Evolutionary conservation across 2,113 vertebrate species (phyloP), one percentile per base, ranked within the genome.

Genomic region (Alouatta palliata): DNA sequence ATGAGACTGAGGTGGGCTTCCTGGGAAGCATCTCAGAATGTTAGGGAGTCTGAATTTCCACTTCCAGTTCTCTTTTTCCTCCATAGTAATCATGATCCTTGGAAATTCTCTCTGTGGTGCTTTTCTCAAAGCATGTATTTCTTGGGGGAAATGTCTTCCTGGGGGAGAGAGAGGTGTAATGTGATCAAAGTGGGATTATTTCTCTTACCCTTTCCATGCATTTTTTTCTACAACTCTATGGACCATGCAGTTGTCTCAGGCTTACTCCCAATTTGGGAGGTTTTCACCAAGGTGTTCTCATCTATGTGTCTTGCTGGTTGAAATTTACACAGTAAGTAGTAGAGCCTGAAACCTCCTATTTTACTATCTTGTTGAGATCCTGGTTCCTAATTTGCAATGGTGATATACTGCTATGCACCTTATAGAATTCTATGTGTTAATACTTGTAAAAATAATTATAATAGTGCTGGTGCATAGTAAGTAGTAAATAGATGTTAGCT

Each of bases 21-120:
- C 23, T 32, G 35, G 25, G 52, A 58, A 88, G 7, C 3, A 30
- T 32, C 2, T 52, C 27, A 20, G 68, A 37, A 10, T 66, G 2
- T 10, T 52, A 61, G 4, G 64, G 64, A 25, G 37, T 19, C 54
- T 27, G 2, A 0, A 54, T 40, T 3, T 35, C 45, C 4, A 17
- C 4, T 35, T 6, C 19, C 9, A 23, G 16, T 10, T 56, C 8
- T 64, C 47, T 40, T 49, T 77, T 75, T 7, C 58, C 12, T 77
- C 30, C 14, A 4, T 25, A 9, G 21, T 30, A 35, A 17, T 6
- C 1, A 2, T 2, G 20, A 27, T n/a, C 19, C 35, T 49, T 6
- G 9, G 16, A 6, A 43, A 21, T 27, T 20, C 21, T 66, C 25
- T 89, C 45, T 23, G 52, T 47, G 13, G 8, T 40, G 8, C 19